Base-by-base conservation (phyloP, 2,888 invertebrate genomes). In the Drosophila bunnanda region DNA sequence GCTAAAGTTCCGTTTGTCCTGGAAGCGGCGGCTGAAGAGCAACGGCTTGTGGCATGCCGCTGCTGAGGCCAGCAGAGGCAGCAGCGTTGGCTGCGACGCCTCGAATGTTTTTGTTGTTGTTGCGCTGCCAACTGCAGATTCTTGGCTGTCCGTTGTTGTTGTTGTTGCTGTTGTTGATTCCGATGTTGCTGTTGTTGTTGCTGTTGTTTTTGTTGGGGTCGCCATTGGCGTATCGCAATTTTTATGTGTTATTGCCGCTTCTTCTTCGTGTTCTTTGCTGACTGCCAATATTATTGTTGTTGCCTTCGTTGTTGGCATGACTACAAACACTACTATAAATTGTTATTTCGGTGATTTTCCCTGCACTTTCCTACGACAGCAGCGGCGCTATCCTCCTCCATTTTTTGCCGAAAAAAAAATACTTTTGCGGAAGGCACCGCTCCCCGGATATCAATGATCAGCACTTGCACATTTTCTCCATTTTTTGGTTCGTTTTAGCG, bases 21-120 rank as follows among this genome's bases (percentile, higher is more conserved):
- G 90, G 71, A 90, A 89, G 59, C 91, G 91, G 41, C 91, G 90
- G 70, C 91, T 91, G 66, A 91, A 80, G 52, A 91, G 75, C 70
- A 91, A 76, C 62, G 90, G 90, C 58, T 83, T 84, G 76, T 89
- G 89, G 73, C 86, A 81, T 10, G 82, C 78, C 58, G 76, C 75
- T 28, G 82, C 79, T 20, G 81, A 79, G 28, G 78, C 76, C 74
- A 78, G 71, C 58, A 79, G 55, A 46, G 82, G 80, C 74, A 83
- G 67, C 60, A 86, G 61, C 64, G 76, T 82, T 56, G 86, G 70
- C 70, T 77, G 66, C 48, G 65, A 32, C 54, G 53, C 61, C 56
- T 59, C 44, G 22, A 22, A 28, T 53, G 66, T 41, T 69, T 71
- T 58, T 56, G 66, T 65, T 65, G 75, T 38, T 61, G 25, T 38